These are phyloP conservation scores for Xestia xanthographa DNA, from an alignment of 2,888 invertebrate species.

Conservation along the genomic window DNA sequence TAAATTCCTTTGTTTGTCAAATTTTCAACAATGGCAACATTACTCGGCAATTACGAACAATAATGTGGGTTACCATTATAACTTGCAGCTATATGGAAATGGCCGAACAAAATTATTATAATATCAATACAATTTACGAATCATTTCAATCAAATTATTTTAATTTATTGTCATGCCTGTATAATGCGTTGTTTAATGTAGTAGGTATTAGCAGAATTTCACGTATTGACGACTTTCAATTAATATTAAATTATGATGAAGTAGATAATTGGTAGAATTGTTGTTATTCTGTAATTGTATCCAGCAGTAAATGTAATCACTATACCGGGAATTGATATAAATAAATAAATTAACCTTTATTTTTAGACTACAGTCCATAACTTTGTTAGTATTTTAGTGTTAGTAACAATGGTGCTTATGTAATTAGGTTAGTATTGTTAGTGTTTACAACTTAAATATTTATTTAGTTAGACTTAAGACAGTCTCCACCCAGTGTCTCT, in stretches of 20 bases:
- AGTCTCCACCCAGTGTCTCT: too few relatives aligned
- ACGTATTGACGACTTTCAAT: not conserved
- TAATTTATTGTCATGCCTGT: slow-evolving; percentile 29
- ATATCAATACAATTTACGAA: slow-evolving; percentile 45
- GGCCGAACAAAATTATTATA: slow-evolving; percentile 41
- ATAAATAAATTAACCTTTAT: too few relatives aligned
- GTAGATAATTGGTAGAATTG: not conserved
- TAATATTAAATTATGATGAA: slow-evolving; percentile 7
- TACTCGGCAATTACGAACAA: slow-evolving; percentile 35
- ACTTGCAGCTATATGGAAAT: slow-evolving; percentile 54
- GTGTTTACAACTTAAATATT: too few relatives aligned
- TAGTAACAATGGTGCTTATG: too few relatives aligned
- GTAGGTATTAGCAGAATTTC: not conserved
- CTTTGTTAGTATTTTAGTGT: too few relatives aligned
- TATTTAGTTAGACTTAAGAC: too few relatives aligned
- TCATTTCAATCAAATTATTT: slow-evolving; percentile 43
- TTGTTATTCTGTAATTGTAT: not conserved
- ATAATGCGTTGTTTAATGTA: slow-evolving; percentile 13
- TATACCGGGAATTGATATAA: not conserved
- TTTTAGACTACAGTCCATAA: too few relatives aligned
- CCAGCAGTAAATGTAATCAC: not conserved
- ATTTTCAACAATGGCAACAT: slow-evolving; percentile 39
- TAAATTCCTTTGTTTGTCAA: slow-evolving; percentile 44
- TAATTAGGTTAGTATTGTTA: too few relatives aligned
- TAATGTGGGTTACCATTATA: slow-evolving; percentile 33